Conservation (phyloP, 2,888 invertebrate species). For the Branchellion lobata region DNA sequence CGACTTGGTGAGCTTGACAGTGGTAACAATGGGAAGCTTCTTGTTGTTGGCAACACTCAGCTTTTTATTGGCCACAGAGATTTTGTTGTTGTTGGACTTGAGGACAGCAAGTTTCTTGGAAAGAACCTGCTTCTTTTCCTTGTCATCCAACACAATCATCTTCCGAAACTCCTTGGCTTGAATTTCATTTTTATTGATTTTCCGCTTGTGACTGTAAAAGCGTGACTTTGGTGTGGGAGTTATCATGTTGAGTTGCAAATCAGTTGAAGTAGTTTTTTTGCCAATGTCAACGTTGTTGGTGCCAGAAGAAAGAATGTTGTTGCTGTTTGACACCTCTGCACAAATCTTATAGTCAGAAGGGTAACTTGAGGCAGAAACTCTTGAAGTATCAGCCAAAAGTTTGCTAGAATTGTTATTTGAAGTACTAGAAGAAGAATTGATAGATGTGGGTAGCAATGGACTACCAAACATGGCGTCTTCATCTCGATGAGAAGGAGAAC, state of each 20-base stretch:
- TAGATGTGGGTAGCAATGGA: not conserved
- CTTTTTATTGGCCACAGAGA: not conserved
- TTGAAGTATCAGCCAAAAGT: not conserved
- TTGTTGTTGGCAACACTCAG: not conserved
- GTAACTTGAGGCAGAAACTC: too few species aligned
- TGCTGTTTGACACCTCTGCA: not conserved
- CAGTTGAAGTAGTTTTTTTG: not conserved
- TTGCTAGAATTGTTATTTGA: not conserved
- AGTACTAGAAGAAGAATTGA: not conserved
- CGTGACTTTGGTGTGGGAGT: not conserved
- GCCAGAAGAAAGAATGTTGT: too few species aligned
- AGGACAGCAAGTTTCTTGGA: not conserved
- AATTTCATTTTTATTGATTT: conserved; percentile 20
- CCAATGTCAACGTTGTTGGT: too few species aligned
- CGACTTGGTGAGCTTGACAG: not conserved
- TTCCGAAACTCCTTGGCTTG: conserved; percentile 39
- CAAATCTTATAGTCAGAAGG: too few species aligned
- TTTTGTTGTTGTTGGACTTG: too few species aligned
- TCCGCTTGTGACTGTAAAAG: conserved; percentile 33
- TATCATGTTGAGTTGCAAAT: not conserved
- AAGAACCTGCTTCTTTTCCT: conserved; percentile 23
- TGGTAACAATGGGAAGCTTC: not conserved
- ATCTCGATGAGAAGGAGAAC: conserved; percentile 41
- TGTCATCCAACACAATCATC: conserved; percentile 27
- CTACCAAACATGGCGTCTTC: conserved; percentile 42